Base-by-base conservation (phyloP, 2,888 invertebrate genomes). In the Parnassius smintheus region DNA sequence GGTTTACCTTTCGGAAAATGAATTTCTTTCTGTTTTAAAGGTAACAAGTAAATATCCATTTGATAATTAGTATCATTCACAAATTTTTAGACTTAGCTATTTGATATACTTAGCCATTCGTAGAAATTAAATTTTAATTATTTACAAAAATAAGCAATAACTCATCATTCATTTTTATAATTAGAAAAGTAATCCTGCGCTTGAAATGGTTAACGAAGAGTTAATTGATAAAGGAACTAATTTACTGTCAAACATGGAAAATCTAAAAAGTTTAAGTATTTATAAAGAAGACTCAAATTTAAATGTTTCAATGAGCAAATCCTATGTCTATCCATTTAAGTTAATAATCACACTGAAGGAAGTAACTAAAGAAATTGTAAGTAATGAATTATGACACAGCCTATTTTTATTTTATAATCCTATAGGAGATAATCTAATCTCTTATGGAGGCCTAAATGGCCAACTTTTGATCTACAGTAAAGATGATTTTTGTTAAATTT, bases 161-260 rank as follows among this genome's bases (percentile, higher is more conserved):
- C 7, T 44, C 11, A 44, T 7, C 10, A 44, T 7, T 44, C 2
- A 4, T 46, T n/a, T 56, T 51, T 63, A 56, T 67, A 66, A 58
- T 76, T 76, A 91, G 90, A 72, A 80, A 9, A 80, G 80, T 66
- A 90, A 89, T 65, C 72, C 70, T 42, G 73, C 74, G 2, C 63
- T 87, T 44, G 80, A 83, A 72, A 76, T 82, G 45, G 73, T 78
- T 49, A 75, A 77, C 42, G 65, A 73, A 42, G 77, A 78, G n/a
- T 72, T 84, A 25, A 13, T 84, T 7, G 65, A 77, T 56, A 80
- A 80, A 67, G 86, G 83, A 10, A 57, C 73, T 8, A 50, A 77
- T 48, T 75, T 91, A 66, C 56, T 91, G 7, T 66, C 66, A 49
- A 73, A 80, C 54, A 78, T 82, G 18, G 75, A 77, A 18, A 61